Evolutionary conservation across 2,888 invertebrate genomes (phyloP).

Genomic region (Thymelicus acteon): DNA sequence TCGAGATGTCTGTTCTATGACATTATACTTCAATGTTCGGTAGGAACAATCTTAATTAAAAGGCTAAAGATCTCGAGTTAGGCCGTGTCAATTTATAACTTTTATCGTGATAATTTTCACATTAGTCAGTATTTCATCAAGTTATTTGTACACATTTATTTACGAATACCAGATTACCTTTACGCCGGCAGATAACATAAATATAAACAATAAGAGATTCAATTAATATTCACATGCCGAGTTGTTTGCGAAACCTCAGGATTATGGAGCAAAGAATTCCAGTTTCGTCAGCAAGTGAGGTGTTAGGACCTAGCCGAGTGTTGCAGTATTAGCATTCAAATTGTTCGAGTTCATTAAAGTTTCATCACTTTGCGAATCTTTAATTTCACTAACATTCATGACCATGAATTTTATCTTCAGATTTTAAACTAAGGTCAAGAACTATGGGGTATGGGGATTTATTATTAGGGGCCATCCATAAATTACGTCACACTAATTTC

Average conservation of each 20-base stretch:
- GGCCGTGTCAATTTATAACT: not conserved
- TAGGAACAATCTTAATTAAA: too few species aligned
- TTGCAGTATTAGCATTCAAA: constrained; percentile 16
- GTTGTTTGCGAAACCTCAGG: constrained; percentile 5
- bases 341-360: constrained; percentile 10
- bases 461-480: too few species aligned
- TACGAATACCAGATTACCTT: constrained; percentile 4
- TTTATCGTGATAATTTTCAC: not conserved
- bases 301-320: constrained; percentile 6
- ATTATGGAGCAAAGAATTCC: constrained; percentile 11
- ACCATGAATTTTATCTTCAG: constrained; percentile 3
- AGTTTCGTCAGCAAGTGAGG: constrained; percentile 4
- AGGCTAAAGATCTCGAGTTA: too few species aligned
- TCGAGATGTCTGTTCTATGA: too few species aligned
- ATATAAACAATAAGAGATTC: constrained; percentile 2
- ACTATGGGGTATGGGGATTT: too few species aligned
- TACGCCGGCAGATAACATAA: not conserved
- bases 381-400: not conserved
- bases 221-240: not conserved
- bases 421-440: not conserved
- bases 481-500: too few species aligned
- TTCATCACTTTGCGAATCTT: constrained; percentile 6
- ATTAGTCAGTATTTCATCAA: constrained; percentile 2
- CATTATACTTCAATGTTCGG: too few species aligned
- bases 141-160: not conserved